Conservation (phyloP, 2,113 vertebrate genomes). For the Callorhinus ursinus region DNA sequence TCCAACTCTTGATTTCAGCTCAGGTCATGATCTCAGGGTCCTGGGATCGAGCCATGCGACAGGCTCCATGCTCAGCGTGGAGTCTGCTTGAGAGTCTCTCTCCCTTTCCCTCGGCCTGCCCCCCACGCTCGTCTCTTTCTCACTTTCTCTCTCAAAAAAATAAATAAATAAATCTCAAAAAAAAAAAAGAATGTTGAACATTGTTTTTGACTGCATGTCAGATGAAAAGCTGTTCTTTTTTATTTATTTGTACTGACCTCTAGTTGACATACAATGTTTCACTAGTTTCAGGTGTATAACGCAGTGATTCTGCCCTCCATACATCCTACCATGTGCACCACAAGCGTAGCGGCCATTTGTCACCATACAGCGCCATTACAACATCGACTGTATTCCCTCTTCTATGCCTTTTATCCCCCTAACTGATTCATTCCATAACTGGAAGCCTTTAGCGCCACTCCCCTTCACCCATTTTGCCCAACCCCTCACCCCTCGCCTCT, state of each 20-base stretch:
- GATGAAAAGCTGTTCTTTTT: background rate
- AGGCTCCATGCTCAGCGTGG: background rate
- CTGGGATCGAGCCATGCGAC: background rate
- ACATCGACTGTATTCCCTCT: background rate
- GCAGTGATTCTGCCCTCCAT: background rate
- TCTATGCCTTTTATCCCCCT: background rate
- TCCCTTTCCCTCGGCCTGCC: background rate
- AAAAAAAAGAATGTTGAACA: background rate
- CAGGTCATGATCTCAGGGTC: background rate
- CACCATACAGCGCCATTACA: background rate
- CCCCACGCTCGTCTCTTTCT: background rate
- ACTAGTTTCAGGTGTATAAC: background rate
- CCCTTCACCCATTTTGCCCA: background rate
- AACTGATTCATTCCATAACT: background rate
- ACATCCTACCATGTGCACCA: background rate
- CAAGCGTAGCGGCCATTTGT: background rate
- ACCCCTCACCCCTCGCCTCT: background rate
- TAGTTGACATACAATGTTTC: background rate
- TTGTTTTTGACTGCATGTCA: conserved; percentile 46
- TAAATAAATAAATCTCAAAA: background rate
- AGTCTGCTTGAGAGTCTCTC: background rate
- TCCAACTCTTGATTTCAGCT: background rate
- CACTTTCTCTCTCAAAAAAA: background rate
- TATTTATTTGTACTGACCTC: background rate
- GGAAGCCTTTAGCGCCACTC: background rate